phyloP scores from a whole-genome alignment of 2,888 invertebrate species.

The Mythimna impura region DNA sequence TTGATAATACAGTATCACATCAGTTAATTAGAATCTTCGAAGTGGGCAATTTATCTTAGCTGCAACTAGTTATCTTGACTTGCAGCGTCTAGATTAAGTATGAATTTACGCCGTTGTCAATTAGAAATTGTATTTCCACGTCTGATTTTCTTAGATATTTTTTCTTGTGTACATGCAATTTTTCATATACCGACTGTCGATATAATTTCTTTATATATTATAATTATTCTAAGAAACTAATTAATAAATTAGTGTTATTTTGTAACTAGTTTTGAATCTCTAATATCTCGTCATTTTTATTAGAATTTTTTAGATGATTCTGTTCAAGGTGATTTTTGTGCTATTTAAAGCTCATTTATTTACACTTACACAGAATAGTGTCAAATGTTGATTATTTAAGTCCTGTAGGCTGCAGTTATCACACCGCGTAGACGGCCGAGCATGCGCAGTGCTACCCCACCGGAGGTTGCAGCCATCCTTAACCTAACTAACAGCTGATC shows the following conservation, averaged over 20 bases:
- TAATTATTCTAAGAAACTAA: too few species aligned
- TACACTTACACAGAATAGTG: constrained; percentile 23
- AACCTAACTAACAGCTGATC: constrained; percentile 80
- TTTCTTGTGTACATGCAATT: neutral
- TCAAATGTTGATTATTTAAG: constrained; percentile 41
- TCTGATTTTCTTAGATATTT: constrained; percentile 1
- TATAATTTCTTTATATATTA: too few species aligned
- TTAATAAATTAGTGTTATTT: constrained; percentile 20
- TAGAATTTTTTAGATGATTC: constrained; percentile 4
- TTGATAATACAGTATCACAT: constrained; percentile 14
- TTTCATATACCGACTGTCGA: too few species aligned
- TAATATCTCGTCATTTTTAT: constrained; percentile 18
- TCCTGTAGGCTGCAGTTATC: constrained; percentile 72
- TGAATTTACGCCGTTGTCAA: neutral
- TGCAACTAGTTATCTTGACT: constrained; percentile 21
- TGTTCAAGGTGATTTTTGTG: constrained; percentile 21
- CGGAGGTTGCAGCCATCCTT: constrained; percentile 68
- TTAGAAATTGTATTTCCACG: constrained; percentile 3
- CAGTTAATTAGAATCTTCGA: constrained; percentile 37
- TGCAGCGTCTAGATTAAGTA: constrained; percentile 14
- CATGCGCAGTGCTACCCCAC: constrained; percentile 81
- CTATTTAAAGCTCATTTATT: constrained; percentile 7
- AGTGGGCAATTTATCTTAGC: constrained; percentile 28
- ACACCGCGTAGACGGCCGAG: constrained; percentile 70
- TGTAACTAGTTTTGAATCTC: neutral